Evolutionary conservation across 1,140 invertebrate genomes (phyloP), one percentile per base, ranked within the genome.

Genomic region (Littorina saxatilis): DNA sequence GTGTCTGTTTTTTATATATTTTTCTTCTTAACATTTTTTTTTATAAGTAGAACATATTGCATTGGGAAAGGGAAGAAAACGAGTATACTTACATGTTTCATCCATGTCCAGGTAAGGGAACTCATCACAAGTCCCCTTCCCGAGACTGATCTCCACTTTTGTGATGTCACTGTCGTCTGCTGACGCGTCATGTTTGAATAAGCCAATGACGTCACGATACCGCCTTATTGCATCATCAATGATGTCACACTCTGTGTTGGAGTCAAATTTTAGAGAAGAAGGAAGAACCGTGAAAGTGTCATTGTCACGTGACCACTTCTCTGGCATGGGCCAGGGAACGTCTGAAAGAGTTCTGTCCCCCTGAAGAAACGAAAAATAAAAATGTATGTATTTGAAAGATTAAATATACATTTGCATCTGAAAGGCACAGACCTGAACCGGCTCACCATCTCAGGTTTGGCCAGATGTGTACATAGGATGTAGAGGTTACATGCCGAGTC

Each of bases 41-140:
- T 23, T 52, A 52, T 23, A 52, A 52, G 50, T 23, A 52, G 50
- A 11, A 52, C 11, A 11, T 13, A 52, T 52, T 11, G 23, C 50
- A 23, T 13, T 23, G 50, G 50, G 11, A 52, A 52, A 52, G 23
- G n/a, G n/a, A n/a, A n/a, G n/a, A n/a, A n/a, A n/a, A n/a, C n/a
- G n/a, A n/a, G n/a, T n/a, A 40, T 63, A 88, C 81, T 82, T 80
- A 84, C 83, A 84, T 4, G 77, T 82, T 73, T 84, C 83, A 39
- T 84, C 76, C 83, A 84, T 84, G 29, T 82, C 47, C 23, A 76
- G n/a, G 23, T 63, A n/a, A 11, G 83, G 83, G 72, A 79, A 84
- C n/a, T 63, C 63, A 35, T 72, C 75, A 80, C 83, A 84, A 89
- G 76, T 91, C 17, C 4, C 37, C 39, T 40, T 78, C 20, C 37